These are phyloP conservation scores for Sandelia bainsii DNA, from an alignment of 2,797 vertebrate species.

Conservation along the genomic window DNA sequence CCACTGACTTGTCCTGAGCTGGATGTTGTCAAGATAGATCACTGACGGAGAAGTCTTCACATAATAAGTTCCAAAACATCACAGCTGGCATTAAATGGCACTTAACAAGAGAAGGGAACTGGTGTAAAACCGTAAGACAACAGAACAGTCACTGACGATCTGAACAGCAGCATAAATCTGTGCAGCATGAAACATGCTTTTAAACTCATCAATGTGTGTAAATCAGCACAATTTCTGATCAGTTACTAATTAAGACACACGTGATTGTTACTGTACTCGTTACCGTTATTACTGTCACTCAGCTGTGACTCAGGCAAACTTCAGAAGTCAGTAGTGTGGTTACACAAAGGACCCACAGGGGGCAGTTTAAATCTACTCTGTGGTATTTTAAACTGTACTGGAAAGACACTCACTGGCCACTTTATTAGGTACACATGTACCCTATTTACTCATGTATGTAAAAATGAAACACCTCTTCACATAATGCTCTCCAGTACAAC, in stretches of 20 bases:
- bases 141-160: background rate
- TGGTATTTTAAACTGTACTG: background rate
- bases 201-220: background rate
- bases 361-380: constrained; percentile 2
- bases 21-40: background rate
- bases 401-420: background rate
- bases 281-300: background rate
- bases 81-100: constrained; percentile 7
- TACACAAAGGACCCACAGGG: constrained; percentile 23
- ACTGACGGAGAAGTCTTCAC: background rate
- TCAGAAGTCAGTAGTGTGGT: background rate
- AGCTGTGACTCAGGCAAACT: background rate
- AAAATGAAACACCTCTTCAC: too few relatives aligned
- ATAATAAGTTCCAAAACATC: background rate
- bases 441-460: too few relatives aligned
- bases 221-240: background rate
- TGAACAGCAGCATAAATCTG: background rate
- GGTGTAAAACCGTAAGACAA: background rate
- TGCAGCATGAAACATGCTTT: background rate
- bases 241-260: background rate
- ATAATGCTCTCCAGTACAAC: too few relatives aligned
- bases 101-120: constrained; percentile 6
- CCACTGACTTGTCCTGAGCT: background rate
- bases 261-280: background rate
- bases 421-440: too few relatives aligned